phyloP scores from a whole-genome alignment of 2,113 vertebrate species.

The Tragulus kanchil region DNA sequence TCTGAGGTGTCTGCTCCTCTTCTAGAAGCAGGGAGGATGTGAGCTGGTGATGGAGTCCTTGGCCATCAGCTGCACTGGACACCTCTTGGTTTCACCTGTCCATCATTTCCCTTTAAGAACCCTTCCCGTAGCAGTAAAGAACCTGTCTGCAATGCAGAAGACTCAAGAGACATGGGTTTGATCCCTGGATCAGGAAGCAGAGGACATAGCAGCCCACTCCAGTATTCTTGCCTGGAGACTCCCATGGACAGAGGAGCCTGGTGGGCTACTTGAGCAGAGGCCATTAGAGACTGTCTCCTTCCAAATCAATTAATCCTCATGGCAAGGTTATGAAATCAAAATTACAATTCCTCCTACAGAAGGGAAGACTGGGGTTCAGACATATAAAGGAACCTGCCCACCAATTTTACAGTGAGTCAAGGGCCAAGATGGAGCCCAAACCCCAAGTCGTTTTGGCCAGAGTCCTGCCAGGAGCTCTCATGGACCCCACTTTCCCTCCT shows the following conservation, averaged over 20 bases:
- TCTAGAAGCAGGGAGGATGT: neutral
- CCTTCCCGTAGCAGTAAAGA: too few relatives aligned
- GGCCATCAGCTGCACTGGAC: rapidly evolving
- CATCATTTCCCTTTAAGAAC: too few relatives aligned
- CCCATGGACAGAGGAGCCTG: too few relatives aligned
- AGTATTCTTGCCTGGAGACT: too few relatives aligned
- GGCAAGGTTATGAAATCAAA: neutral
- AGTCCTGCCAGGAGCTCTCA: neutral
- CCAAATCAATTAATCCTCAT: neutral
- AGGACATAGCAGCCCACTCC: too few relatives aligned
- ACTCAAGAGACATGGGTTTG: too few relatives aligned
- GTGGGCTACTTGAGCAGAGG: neutral
- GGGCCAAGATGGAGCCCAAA: rapidly evolving
- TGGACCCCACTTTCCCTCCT: rapidly evolving
- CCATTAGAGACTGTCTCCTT: neutral
- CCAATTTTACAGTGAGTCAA: neutral
- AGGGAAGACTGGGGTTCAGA: neutral
- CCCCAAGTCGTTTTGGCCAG: neutral
- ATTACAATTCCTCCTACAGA: rapidly evolving
- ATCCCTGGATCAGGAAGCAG: too few relatives aligned
- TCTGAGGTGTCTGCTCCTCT: neutral
- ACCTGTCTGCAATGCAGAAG: too few relatives aligned
- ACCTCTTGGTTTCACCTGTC: too few relatives aligned
- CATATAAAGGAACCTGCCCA: neutral
- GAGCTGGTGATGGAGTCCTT: neutral